Conservation (phyloP, 1,140 invertebrate species). For the Meloidogyne exigua region DNA sequence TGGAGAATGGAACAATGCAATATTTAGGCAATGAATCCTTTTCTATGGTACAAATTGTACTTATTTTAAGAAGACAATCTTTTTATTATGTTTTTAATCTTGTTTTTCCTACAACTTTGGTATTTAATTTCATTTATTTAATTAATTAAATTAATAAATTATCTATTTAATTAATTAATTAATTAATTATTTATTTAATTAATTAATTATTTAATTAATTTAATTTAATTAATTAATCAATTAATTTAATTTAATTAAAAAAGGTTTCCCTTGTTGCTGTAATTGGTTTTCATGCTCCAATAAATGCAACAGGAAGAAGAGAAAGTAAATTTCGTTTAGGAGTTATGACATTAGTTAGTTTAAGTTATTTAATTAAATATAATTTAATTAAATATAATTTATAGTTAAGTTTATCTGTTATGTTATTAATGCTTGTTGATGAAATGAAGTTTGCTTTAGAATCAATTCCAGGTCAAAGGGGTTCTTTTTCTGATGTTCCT, state of each 20-base stretch:
- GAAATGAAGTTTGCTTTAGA: slow-evolving; percentile 63
- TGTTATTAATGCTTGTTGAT: slow-evolving; percentile 62
- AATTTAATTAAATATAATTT: background rate
- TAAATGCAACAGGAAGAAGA: slow-evolving; percentile 60
- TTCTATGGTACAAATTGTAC: slow-evolving; percentile 54
- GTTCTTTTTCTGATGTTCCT: slow-evolving; percentile 61
- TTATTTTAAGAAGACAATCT: slow-evolving; percentile 55
- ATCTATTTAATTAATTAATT: slow-evolving; percentile 25
- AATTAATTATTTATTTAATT: too few relatives aligned
- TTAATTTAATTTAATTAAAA: slow-evolving; percentile 27
- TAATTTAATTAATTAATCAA: slow-evolving; percentile 21
- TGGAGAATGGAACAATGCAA: slow-evolving; percentile 52
- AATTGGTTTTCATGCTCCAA: slow-evolving; percentile 62
- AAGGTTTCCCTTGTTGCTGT: slow-evolving; percentile 58
- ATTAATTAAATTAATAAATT: slow-evolving; percentile 3
- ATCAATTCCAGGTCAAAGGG: slow-evolving; percentile 59
- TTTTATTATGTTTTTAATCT: slow-evolving; percentile 63
- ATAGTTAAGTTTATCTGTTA: slow-evolving; percentile 58
- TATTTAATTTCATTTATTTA: slow-evolving; percentile 34
- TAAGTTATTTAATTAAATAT: background rate
- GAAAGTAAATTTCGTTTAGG: slow-evolving; percentile 62
- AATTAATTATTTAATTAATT: slow-evolving; percentile 12
- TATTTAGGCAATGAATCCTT: slow-evolving; percentile 60
- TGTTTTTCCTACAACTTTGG: slow-evolving; percentile 62
- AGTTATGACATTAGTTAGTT: slow-evolving; percentile 37